Base-by-base conservation (phyloP, 2,113 vertebrate species). In the Chloroceryle aenea region DNA sequence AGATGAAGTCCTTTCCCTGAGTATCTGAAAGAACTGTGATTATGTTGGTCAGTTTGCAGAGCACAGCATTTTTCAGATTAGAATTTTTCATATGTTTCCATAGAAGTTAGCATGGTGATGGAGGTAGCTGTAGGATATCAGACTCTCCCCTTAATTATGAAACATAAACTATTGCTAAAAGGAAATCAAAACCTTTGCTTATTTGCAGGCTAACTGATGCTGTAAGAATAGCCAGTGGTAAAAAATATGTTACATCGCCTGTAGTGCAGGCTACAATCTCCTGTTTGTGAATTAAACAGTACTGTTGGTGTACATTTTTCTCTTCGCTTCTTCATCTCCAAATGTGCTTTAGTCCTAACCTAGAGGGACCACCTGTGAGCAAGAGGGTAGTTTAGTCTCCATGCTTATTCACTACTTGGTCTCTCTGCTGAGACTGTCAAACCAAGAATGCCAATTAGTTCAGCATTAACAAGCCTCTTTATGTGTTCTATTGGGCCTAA, bases 361-460 rank as follows among this genome's bases (percentile, higher is more conserved):
- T 97, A 96, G 95, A 72, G 93, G 88, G 96, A 97, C 95, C 95
- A 96, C 93, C 95, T 97, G 95, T 94, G 95, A 96, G 95, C 0
- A 1, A 96, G 82, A 96, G 87, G 73, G 92, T 95, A 93, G 96
- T 96, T 96, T 90, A 97, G 90, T 92, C 93, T 97, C 93, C 95
- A 96, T 95, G 95, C 95, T 97, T 91, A 96, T 97, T 97, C 95
- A 96, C 92, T 95, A 75, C 95, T 90, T 95, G 95, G 93, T 96
- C 95, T 95, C 95, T 96, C 92, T 96, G 88, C 95, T 97, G 96
- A 96, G 95, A 96, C 93, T 97, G 95, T 91, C 95, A 97, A 96
- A 82, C 92, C 79, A 95, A 96, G 95, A 96, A 97, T 96, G 95
- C 95, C 95, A 96, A 96, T 97, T 97, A 97, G 95, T 95, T 96